Base-by-base conservation (phyloP, 2,888 invertebrate genomes). In the Caenorhabditis panamensis region DNA sequence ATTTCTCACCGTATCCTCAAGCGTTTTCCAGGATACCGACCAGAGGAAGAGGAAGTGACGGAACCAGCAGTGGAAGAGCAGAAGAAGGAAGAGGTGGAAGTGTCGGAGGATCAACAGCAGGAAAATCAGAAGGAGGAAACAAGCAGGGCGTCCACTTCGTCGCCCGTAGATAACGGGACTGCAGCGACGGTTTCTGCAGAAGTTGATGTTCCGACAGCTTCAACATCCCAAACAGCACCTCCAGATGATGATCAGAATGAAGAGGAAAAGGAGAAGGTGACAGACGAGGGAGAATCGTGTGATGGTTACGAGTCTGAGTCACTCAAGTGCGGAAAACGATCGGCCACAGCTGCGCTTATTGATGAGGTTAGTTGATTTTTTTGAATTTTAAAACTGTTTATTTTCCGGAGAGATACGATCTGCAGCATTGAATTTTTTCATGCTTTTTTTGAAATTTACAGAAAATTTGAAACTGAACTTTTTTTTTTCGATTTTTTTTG, bases 281-380 rank as follows among this genome's bases (percentile, higher is more conserved):
- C 44, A 5, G 77, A 69, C 37, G 71, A 71, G 18, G 64, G 56
- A 20, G 76, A 76, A 51, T 62, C 62, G 0, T 76, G 76, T 56
- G 76, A 76, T 56, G 76, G 68, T 16, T 76, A 66, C 18, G 72
- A 72, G 13, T 36, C 72, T 6, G 51, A 54, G 16, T 54, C 71
- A 18, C 44, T 61, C n/a, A n/a, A n/a, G n/a, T n/a, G n/a, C n/a
- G n/a, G n/a, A n/a, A n/a, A n/a, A n/a, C n/a, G n/a, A n/a, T n/a
- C n/a, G n/a, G n/a, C 51, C 11, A 61, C 75, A 6, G 49, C 71
- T 8, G 62, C 61, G 51, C 58, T 75, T 6, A 80, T 80, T 36
- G 75, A 80, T 61, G 80, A 76, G 80, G 80, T 75, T 5, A 26
- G 56, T 20, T n/a, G n/a, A n/a, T 64, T 51, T 24, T 31, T 31